Evolutionary conservation across 2,797 vertebrate genomes (phyloP), one percentile per base, ranked within the genome.

Genomic region (Columba guinea): DNA sequence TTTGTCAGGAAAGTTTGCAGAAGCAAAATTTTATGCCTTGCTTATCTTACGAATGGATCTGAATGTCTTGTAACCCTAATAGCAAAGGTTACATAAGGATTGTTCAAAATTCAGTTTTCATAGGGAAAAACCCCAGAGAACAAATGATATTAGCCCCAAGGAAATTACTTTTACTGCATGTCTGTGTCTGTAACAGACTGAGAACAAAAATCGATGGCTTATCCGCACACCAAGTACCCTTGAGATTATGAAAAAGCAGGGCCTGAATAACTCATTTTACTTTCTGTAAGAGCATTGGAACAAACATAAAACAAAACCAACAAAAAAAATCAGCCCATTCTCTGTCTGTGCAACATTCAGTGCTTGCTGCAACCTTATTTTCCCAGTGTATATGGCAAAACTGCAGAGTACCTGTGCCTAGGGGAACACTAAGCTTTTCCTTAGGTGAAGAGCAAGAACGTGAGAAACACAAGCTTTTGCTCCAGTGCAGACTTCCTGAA

Each of bases 131-230:
- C 94, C 86, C 90, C 24, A 34, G 96, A 95, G 93, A 96, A 94
- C 81, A 96, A 94, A 90, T 65, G 49, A 90, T 87, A 95, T 95
- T 92, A 94, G 88, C 95, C 95, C 95, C 55, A 5, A 94, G 95
- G 91, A 96, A 96, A 97, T 97, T 92, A 95, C 84, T 95, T 96
- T 93, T 95, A 96, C 93, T 95, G 88, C 91, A 75, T 77, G 63
- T 95, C 83, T 97, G 94, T 95, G 95, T 78, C 84, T 90, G 64
- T 89, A 96, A 94, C 93, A 94, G 84, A 77, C 86, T 78, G 88
- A 96, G 93, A 95, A 87, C 84, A 95, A 96, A 97, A 97, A 96
- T 96, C 93, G 1, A 96, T 96, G 91, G 37, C 84, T 93, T 89
- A 87, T 85, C 94, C 10, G 18, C 69, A 85, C 88, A 93, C 53